Percentiles rank a stretch among this genome's conserved stretches.
Evolutionary conservation across 2,113 vertebrate genomes (phyloP).

Genomic region (Heteronetta atricapilla): DNA sequence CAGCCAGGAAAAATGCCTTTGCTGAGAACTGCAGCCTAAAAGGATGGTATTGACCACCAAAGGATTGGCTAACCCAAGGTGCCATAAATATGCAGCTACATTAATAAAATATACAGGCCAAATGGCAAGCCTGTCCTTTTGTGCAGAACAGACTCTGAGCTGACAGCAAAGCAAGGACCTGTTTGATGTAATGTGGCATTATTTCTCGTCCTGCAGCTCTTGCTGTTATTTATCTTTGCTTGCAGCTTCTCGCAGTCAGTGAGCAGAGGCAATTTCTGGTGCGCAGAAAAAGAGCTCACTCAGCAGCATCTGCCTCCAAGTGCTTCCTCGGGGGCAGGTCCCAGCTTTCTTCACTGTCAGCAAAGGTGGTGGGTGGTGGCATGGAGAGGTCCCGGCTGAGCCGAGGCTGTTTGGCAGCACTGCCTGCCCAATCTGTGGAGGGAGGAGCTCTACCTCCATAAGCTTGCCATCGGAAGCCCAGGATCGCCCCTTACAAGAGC

Average conservation of each 20-base stretch:
- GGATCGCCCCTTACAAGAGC: not conserved
- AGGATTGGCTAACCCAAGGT: not conserved
- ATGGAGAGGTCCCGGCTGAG: not conserved
- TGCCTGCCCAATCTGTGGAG: not conserved
- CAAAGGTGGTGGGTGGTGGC: not conserved
- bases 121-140: not conserved
- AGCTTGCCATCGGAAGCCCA: rapidly evolving
- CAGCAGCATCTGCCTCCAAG: not conserved
- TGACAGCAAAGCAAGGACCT: conserved; percentile 14
- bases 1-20: not conserved
- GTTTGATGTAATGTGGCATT: not conserved
- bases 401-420: not conserved
- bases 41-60: not conserved
- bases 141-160: not conserved
- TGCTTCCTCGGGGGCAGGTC: not conserved
- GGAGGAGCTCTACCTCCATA: not conserved
- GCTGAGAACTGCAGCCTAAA: not conserved
- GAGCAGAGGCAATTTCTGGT: not conserved
- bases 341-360: not conserved
- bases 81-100: not conserved
- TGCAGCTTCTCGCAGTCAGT: not conserved
- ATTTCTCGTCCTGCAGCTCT: not conserved
- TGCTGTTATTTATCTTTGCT: conserved; percentile 34
- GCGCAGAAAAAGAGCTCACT: not conserved
- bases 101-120: not conserved